Evolutionary conservation across 2,797 vertebrate species (phyloP).

Genomic region (Sphenopsis melanotis): DNA sequence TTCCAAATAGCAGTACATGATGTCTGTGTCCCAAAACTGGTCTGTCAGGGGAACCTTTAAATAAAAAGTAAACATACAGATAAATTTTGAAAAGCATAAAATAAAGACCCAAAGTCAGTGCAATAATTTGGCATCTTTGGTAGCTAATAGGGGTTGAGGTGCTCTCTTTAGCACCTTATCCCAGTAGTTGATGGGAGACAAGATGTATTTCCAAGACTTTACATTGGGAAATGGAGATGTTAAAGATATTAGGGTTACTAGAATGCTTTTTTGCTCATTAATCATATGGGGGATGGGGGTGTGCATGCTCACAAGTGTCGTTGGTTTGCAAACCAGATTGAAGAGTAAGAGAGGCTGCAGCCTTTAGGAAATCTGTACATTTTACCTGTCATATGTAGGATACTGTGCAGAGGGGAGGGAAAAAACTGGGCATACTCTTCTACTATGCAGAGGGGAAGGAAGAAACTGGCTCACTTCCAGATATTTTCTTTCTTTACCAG

Average conservation of each 20-base stretch:
- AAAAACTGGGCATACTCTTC: background rate
- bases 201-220: background rate
- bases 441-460: background rate
- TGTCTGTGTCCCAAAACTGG: background rate
- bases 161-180: background rate
- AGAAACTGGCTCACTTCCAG: background rate
- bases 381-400: background rate
- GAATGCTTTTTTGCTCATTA: background rate
- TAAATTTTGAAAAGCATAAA: background rate
- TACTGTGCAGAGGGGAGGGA: background rate
- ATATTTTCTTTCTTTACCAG: background rate
- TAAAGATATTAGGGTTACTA: background rate
- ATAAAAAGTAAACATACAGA: background rate
- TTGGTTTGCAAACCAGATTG: background rate
- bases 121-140: background rate
- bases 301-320: background rate
- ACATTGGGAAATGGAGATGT: background rate
- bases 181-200: background rate
- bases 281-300: background rate
- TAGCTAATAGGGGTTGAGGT: background rate
- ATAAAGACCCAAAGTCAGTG: background rate
- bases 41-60: background rate
- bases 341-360: background rate
- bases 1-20: background rate
- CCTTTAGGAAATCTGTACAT: background rate